Evolutionary conservation across 1,140 invertebrate genomes (phyloP).

Genomic region (Gryllus bimaculatus): DNA sequence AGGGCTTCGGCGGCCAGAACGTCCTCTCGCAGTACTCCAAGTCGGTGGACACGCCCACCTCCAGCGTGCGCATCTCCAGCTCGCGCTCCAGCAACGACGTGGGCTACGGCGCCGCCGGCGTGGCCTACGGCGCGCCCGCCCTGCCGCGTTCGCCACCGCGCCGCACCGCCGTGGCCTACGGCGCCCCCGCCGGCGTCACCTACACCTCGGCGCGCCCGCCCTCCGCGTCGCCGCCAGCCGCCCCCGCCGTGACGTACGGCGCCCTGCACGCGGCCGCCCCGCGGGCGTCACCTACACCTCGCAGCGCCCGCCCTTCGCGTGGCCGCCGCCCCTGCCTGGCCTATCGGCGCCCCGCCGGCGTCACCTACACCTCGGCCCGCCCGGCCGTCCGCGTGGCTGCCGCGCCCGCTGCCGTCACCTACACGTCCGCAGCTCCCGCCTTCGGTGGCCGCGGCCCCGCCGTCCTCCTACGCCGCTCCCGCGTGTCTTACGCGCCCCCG

Average conservation of each 20-base stretch:
- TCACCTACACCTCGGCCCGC: too few species aligned
- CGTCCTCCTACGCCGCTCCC: slow-evolving; percentile 3
- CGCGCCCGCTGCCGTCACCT: slow-evolving; percentile 25
- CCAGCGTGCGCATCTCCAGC: slow-evolving; percentile 50
- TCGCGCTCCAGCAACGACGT: slow-evolving; percentile 49
- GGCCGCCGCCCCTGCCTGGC: background rate
- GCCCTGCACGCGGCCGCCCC: too few species aligned
- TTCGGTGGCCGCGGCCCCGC: background rate
- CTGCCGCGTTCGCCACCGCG: background rate
- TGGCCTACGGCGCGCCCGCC: slow-evolving; percentile 23
- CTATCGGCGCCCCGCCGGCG: background rate
- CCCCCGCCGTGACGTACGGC: slow-evolving; percentile 17
- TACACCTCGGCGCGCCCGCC: slow-evolving; percentile 16
- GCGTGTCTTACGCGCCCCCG: slow-evolving; percentile 27
- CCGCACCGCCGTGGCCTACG: slow-evolving; percentile 13
- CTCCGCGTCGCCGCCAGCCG: slow-evolving; percentile 8
- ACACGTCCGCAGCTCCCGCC: slow-evolving; percentile 27
- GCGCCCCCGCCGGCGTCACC: slow-evolving; percentile 11
- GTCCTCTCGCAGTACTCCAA: slow-evolving; percentile 49
- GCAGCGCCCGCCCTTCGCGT: slow-evolving; percentile 19
- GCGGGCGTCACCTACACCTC: slow-evolving; percentile 15
- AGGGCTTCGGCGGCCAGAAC: slow-evolving; percentile 43
- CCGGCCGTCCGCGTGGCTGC: background rate
- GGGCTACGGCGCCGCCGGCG: slow-evolving; percentile 26
- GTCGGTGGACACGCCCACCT: slow-evolving; percentile 51